Base-by-base conservation (phyloP, 1,140 invertebrate species). In the Drosophila dunni region DNA sequence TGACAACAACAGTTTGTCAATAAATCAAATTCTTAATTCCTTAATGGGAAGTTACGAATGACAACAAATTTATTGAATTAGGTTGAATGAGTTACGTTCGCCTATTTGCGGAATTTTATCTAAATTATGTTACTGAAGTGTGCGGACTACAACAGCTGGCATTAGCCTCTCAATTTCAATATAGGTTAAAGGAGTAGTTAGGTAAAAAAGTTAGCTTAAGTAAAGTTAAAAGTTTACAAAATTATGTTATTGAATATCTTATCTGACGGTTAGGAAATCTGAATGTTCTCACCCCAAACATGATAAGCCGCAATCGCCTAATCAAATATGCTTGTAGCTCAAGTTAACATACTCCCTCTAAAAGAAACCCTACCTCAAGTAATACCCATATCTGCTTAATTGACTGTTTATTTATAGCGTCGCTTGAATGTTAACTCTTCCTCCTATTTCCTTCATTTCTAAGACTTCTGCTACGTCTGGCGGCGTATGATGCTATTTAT, bases 311-410 rank as follows among this genome's bases (percentile, higher is more conserved):
- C 58, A 69, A 69, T 62, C 66, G 57, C 17, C 44, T 33, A 45
- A 63, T 70, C 60, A 62, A 40, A 60, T 40, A 10, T 29, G 33
- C 34, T 51, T 33, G 17, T 45, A 45, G 53, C 42, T 34, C 7
- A 34, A 54, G 24, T 54, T 45, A 56, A 62, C 36, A 51, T 53
- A 63, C 17, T 56, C 53, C 53, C 20, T 17, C 36, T 56, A 56
- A 34, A 66, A 13, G 34, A 56, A 83, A 84, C 81, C 78, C 78
- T 84, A 84, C 69, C 81, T 54, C 78, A 84, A 84, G 69, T 60
- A 71, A 36, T 45, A 17, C 13, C 48, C 69, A 60, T 64, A 72
- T 82, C 75, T 76, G 56, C 40, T 69, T 76, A 79, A 76, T 86
- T 60, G 64, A 20, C 46, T 72, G 63, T 61, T 69, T 77, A 81